These are phyloP conservation scores for Nerophis ophidion DNA, from an alignment of 2,113 vertebrate species.

Conservation along the genomic window DNA sequence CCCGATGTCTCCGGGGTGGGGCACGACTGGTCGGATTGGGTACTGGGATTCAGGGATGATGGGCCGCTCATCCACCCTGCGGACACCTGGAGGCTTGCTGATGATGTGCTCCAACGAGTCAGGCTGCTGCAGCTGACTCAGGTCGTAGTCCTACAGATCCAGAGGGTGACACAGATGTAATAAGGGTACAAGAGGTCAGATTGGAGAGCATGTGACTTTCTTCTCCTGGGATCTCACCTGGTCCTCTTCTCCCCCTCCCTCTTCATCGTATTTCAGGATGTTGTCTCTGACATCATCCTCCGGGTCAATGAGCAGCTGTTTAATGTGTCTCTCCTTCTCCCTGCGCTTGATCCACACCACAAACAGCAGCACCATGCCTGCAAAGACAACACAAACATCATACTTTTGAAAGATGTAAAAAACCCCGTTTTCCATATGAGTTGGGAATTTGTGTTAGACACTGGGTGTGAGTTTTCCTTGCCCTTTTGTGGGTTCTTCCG, in stretches of 20 bases:
- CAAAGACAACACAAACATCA: slow-evolving; percentile 25
- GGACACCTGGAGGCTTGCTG: slow-evolving; percentile 84
- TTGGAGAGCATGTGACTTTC: not conserved
- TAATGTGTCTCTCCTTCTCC: slow-evolving; percentile 89
- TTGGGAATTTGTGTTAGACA: too few species aligned
- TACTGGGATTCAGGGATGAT: slow-evolving; percentile 93
- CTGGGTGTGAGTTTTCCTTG: too few species aligned
- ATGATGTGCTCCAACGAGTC: slow-evolving; percentile 93
- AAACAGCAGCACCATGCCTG: slow-evolving; percentile 91
- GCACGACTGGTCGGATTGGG: slow-evolving; percentile 86
- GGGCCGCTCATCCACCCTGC: slow-evolving; percentile 91
- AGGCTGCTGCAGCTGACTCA: slow-evolving; percentile 95
- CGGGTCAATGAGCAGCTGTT: slow-evolving; percentile 93
- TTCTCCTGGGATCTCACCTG: slow-evolving; percentile 74
- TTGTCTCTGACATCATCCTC: slow-evolving; percentile 95
- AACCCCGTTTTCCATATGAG: too few species aligned
- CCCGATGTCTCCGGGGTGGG: slow-evolving; percentile 93
- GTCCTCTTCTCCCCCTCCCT: slow-evolving; percentile 94
- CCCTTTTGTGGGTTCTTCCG: too few species aligned
- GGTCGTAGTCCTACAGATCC: slow-evolving; percentile 85
- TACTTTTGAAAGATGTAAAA: not conserved
- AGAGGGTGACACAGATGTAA: slow-evolving; percentile 18
- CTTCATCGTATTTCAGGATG: slow-evolving; percentile 94
- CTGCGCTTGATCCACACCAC: slow-evolving; percentile 90
- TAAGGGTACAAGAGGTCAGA: not conserved